Evolutionary conservation across 2,113 vertebrate genomes (phyloP).

Genomic region (Cryptomyrus ogoouensis): DNA sequence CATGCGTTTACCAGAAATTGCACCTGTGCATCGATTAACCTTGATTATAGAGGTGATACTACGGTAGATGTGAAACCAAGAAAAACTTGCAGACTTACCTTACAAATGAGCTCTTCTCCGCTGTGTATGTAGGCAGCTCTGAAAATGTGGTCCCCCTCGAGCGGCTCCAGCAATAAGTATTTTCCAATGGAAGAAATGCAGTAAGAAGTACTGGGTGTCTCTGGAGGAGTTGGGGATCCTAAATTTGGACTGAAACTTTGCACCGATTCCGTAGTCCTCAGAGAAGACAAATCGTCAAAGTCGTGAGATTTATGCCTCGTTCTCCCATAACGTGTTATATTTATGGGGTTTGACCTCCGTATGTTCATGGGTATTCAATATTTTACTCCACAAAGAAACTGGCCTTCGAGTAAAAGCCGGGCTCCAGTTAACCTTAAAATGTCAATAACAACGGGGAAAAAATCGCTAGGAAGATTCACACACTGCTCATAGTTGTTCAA

Average conservation of each 20-base stretch:
- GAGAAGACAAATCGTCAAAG: slow-evolving; percentile 88
- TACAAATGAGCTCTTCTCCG: slow-evolving; percentile 94
- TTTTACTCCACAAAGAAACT: slow-evolving; percentile 44
- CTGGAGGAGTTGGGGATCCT: slow-evolving; percentile 95
- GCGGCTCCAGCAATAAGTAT: slow-evolving; percentile 96
- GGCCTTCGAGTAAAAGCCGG: slow-evolving; percentile 32
- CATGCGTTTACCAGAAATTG: neutral
- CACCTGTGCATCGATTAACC: slow-evolving; percentile 1
- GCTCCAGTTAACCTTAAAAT: slow-evolving; percentile 12
- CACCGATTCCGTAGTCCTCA: slow-evolving; percentile 84
- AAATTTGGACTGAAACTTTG: slow-evolving; percentile 98
- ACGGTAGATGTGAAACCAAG: neutral
- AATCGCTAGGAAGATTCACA: neutral
- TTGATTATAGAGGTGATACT: neutral
- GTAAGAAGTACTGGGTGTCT: slow-evolving; percentile 95
- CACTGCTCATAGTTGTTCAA: neutral
- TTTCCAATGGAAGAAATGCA: slow-evolving; percentile 97
- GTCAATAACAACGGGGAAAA: neutral
- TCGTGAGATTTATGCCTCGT: slow-evolving; percentile 96
- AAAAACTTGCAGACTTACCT: slow-evolving; percentile 65
- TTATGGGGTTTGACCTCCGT: slow-evolving; percentile 98
- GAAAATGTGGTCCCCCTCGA: slow-evolving; percentile 98
- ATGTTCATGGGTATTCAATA: slow-evolving; percentile 95
- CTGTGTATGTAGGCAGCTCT: slow-evolving; percentile 95
- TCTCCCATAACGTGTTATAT: slow-evolving; percentile 97